These are phyloP conservation scores for Nannoperca australis DNA, from an alignment of 2,797 vertebrate species.

Conservation along the genomic window DNA sequence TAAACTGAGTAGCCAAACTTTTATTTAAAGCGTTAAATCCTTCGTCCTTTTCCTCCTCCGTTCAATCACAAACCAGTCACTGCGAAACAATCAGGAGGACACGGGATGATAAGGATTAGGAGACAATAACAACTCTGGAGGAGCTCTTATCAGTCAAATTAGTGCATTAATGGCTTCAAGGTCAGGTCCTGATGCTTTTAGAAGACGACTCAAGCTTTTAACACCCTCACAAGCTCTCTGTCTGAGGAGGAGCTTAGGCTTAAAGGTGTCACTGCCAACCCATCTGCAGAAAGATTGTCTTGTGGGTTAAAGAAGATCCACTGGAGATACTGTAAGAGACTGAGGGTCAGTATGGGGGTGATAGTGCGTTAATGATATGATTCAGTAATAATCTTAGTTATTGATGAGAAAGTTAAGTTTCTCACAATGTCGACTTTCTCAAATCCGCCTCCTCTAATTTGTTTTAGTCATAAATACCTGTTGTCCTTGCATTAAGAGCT, in stretches of 20 bases:
- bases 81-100: conserved; percentile 54
- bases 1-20: conserved; percentile 35
- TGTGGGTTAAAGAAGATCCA: conserved; percentile 5
- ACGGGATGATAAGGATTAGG: conserved; percentile 63
- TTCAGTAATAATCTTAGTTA: background rate
- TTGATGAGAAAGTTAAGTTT: background rate
- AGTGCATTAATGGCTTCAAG: conserved; percentile 70
- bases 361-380: background rate
- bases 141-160: conserved; percentile 75
- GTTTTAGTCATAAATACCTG: rapidly evolving
- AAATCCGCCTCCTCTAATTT: background rate
- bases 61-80: conserved; percentile 23
- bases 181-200: conserved; percentile 66
- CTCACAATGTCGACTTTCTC: background rate
- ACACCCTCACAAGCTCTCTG: conserved; percentile 40
- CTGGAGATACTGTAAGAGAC: background rate
- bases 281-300: conserved; percentile 26
- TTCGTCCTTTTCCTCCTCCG: conserved; percentile 2
- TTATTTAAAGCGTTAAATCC: conserved; percentile 59
- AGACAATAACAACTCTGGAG: conserved; percentile 48
- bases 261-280: conserved; percentile 23
- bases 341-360: background rate
- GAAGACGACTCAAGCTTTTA: conserved; percentile 58
- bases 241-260: conserved; percentile 40
- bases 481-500: background rate